Evolutionary conservation across 2,888 invertebrate species (phyloP).

Genomic region (Macrophya annulata): DNA sequence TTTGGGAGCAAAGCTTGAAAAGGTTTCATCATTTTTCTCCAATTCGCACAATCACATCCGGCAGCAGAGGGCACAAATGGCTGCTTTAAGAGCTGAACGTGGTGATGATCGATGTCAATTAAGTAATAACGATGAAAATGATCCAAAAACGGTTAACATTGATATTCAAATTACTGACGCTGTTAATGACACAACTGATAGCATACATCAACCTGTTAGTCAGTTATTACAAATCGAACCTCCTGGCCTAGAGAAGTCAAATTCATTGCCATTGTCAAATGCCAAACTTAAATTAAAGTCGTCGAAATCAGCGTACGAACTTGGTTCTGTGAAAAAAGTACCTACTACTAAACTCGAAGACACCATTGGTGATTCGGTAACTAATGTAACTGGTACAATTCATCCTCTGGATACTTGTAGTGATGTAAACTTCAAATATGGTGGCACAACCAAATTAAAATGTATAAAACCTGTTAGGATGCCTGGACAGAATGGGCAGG

Average conservation of each 20-base stretch:
- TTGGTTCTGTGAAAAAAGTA: conserved; percentile 75
- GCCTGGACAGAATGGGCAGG: conserved; percentile 65
- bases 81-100: conserved; percentile 76
- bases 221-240: conserved; percentile 68
- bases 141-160: conserved; percentile 76
- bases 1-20: conserved; percentile 75
- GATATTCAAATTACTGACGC: conserved; percentile 78
- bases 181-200: conserved; percentile 63
- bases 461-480: conserved; percentile 83
- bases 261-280: conserved; percentile 74
- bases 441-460: conserved; percentile 90
- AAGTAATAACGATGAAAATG: conserved; percentile 74
- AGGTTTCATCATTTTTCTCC: conserved; percentile 83
- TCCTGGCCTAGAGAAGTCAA: conserved; percentile 72
- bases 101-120: conserved; percentile 68
- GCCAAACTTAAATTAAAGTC: conserved; percentile 74
- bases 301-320: conserved; percentile 76
- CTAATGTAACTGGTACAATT: conserved; percentile 75
- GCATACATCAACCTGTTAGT: conserved; percentile 64
- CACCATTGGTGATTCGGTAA: conserved; percentile 79
- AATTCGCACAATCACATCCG: conserved; percentile 87
- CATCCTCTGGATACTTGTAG: conserved; percentile 89
- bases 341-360: conserved; percentile 79
- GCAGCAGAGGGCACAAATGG: conserved; percentile 83
- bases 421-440: conserved; percentile 90